Base-by-base conservation (phyloP, 2,797 vertebrate genomes). In the Apogon talboti region DNA sequence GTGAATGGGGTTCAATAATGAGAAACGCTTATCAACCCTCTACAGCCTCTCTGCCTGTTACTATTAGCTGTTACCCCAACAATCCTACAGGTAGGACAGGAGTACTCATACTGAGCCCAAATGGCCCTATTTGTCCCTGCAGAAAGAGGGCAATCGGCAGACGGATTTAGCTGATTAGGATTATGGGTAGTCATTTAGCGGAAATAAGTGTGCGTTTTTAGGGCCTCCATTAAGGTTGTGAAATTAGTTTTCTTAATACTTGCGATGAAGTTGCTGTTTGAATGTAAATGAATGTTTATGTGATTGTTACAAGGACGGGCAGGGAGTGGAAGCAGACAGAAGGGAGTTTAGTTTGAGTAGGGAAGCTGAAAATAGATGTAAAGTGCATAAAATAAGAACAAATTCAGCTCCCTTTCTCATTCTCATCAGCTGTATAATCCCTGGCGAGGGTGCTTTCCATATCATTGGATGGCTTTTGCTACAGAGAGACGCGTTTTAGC, bases 21-120 rank as follows among this genome's bases (percentile, higher is more conserved):
- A 91, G 87, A 89, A 92, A 89, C 86, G 87, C 91, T 93, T 93
- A 93, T 93, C 92, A 90, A 85, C 71, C 75, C 70, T 87, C 71
- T 59, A 66, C 92, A 93, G 92, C 83, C 87, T 79, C 83, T 86
- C 85, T 81, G 88, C 86, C 78, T 35, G 55, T 75, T 72, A 84
- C 81, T 79, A 81, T 89, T 89, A 88, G 86, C 84, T 38, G 75
- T 77, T 72, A 68, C 74, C 79, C 81, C 82, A 79, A 78, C 73
- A 84, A 73, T 87, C 74, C 87, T 76, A 87, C 89, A 93, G 92
- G 92, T 92, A 78, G 82, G 48, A 71, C 76, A 50, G 68, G 60
- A 80, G 78, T 62, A 74, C 64, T 57, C 49, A 0, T 66, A 84
- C 80, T 84, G 87, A 85, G 70, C 85, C 82, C 59, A 64, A 83